Conservation (phyloP, 1,140 invertebrate genomes). For the Artemia franciscana region DNA sequence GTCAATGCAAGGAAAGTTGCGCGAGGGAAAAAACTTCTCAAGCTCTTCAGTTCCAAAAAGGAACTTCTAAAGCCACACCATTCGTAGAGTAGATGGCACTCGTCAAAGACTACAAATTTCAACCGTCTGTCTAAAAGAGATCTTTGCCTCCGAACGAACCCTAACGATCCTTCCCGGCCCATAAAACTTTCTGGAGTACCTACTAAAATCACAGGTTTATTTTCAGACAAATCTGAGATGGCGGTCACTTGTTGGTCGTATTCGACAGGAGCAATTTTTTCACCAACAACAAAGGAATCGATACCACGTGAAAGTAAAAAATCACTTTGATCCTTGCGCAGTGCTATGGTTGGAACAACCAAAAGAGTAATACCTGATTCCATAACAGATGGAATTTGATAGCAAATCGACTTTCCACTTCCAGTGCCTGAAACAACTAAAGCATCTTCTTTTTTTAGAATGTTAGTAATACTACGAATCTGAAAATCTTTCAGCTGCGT, state of each 20-base stretch:
- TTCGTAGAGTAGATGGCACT: not conserved
- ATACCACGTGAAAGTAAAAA: not conserved
- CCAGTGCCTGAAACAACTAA: not conserved
- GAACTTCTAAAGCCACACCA: not conserved
- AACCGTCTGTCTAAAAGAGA: not conserved
- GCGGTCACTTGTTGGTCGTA: not conserved
- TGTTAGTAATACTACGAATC: not conserved
- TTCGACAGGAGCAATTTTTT: not conserved
- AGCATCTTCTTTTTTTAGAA: not conserved
- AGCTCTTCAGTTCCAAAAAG: not conserved
- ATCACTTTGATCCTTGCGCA: not conserved
- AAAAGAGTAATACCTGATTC: not conserved
- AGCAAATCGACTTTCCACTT: not conserved
- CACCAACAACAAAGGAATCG: not conserved
- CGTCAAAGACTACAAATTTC: not conserved
- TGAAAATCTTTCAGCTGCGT: not conserved
- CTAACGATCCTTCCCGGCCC: not conserved
- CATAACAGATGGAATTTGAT: not conserved
- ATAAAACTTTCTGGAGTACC: not conserved
- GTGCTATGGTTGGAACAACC: not conserved
- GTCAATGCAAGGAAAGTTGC: not conserved
- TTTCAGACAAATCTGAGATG: not conserved
- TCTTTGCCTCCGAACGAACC: not conserved
- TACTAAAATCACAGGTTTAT: not conserved
- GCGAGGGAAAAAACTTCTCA: not conserved